Base-by-base conservation (phyloP, 2,888 invertebrate genomes). In the Acleris emargana region DNA sequence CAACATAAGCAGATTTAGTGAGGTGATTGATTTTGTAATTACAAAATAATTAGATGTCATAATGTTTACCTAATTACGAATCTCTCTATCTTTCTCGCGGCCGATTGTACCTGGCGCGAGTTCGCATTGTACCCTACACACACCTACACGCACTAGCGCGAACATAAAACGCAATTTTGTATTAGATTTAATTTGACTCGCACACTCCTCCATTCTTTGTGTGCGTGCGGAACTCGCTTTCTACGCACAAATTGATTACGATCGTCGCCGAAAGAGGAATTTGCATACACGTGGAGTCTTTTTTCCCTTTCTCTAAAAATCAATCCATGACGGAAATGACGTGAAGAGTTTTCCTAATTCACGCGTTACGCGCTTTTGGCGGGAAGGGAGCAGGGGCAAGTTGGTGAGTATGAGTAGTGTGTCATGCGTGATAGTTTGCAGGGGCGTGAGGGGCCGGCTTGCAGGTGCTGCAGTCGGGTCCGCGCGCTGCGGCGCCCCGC, bases 131-230 rank as follows among this genome's bases (percentile, higher is more conserved):
- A 80, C 85, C 79, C 84, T 80, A 86, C 88, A 86, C 90, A 89
- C 91, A 89, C 89, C 81, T 79, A 81, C 84, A 84, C 85, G 80
- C 83, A 85, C 88, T 86, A 88, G 85, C 87, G 83, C 76, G 85
- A 89, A 90, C 89, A 89, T 91, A 91, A 91, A 91, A 92, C 91
- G 92, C 91, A 91, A 91, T 91, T 92, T 91, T 91, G 91, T 92
- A 91, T 91, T 91, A 92, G 92, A 92, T 91, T 91, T 91, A 92
- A 92, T 92, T 91, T 91, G 91, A 83, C 81, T 80, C 83, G 78
- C 80, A 81, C 83, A 78, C 78, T 66, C 58, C 49, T 77, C 73
- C 79, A 75, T 45, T 72, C 64, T 51, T 72, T 64, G 84, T 79
- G 81, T 76, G 81, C 73, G 80, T 77, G 81, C 83, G 82, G 81